These are phyloP conservation scores for Leptothorax acervorum DNA, from an alignment of 2,888 invertebrate genomes.

Conservation along the genomic window DNA sequence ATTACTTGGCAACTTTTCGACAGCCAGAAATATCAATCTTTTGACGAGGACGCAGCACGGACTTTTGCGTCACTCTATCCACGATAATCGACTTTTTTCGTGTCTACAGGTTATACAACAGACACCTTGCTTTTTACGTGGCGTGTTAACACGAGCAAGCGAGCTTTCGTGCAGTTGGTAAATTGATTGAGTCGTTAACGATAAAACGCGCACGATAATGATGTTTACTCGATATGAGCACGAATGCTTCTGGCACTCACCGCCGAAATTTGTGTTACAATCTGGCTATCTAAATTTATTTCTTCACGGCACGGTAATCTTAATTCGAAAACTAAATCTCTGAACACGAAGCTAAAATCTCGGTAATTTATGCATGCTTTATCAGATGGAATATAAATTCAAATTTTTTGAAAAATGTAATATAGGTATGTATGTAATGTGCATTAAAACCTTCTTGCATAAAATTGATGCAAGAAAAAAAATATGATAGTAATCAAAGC, in stretches of 20 bases:
- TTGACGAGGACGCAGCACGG: slow-evolving; percentile 31
- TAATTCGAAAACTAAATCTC: slow-evolving; percentile 17
- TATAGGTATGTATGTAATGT: neutral
- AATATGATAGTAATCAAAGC: slow-evolving; percentile 53
- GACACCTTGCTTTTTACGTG: slow-evolving; percentile 15
- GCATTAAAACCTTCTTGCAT: neutral
- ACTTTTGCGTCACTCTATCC: slow-evolving; percentile 11
- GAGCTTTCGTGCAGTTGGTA: slow-evolving; percentile 23
- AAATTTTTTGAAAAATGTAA: neutral
- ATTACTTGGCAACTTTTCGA: slow-evolving; percentile 61
- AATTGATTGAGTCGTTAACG: slow-evolving; percentile 46
- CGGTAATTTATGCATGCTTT: neutral
- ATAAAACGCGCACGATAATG: slow-evolving; percentile 31
- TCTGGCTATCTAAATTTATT: slow-evolving; percentile 10
- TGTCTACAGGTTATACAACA: slow-evolving; percentile 2
- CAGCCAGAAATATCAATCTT: slow-evolving; percentile 27
- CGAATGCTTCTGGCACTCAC: neutral
- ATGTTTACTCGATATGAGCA: slow-evolving; percentile 20
- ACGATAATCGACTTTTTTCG: slow-evolving; percentile 31
- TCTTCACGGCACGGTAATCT: neutral
- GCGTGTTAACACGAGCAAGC: slow-evolving; percentile 7
- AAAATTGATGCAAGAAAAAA: slow-evolving; percentile 17
- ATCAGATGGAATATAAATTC: neutral
- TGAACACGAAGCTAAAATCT: neutral
- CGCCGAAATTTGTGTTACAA: slow-evolving; percentile 36